Conservation (phyloP, 2,888 invertebrate species). For the Eilema depressum region DNA sequence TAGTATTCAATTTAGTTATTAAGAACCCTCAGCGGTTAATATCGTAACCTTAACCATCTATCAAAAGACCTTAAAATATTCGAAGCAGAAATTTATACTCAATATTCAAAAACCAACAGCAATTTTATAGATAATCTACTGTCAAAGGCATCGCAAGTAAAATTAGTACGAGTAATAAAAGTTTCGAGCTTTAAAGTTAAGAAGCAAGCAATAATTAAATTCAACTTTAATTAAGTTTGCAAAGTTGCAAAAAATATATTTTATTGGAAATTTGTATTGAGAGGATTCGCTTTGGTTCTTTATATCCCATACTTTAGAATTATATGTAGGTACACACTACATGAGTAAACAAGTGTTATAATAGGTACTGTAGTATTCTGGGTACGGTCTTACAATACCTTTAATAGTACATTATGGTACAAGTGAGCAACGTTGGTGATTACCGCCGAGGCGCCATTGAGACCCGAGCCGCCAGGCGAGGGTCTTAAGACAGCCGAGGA, state of each 20-base stretch:
- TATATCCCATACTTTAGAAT: neutral
- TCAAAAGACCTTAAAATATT: constrained; percentile 18
- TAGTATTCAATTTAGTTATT: neutral
- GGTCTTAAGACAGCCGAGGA: no score
- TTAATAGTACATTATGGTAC: no score
- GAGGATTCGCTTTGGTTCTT: neutral
- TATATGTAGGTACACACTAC: neutral
- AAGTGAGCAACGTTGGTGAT: no score
- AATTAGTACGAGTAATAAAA: constrained; percentile 37
- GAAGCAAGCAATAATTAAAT: constrained; percentile 36
- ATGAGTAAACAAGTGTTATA: neutral
- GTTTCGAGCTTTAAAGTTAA: constrained; percentile 31
- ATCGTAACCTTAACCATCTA: neutral
- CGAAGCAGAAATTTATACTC: constrained; percentile 22
- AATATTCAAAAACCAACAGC: constrained; percentile 22
- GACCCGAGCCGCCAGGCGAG: no score
- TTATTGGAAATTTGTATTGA: neutral
- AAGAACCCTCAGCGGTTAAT: neutral
- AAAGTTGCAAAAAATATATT: constrained; percentile 18
- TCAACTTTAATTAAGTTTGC: constrained; percentile 24
- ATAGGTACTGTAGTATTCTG: neutral
- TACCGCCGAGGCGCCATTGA: no score
- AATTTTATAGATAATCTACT: constrained; percentile 28
- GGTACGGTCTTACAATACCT: neutral
- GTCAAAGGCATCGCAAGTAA: constrained; percentile 34